phyloP scores from a whole-genome alignment of 2,888 invertebrate species.

The Apamea monoglypha region DNA sequence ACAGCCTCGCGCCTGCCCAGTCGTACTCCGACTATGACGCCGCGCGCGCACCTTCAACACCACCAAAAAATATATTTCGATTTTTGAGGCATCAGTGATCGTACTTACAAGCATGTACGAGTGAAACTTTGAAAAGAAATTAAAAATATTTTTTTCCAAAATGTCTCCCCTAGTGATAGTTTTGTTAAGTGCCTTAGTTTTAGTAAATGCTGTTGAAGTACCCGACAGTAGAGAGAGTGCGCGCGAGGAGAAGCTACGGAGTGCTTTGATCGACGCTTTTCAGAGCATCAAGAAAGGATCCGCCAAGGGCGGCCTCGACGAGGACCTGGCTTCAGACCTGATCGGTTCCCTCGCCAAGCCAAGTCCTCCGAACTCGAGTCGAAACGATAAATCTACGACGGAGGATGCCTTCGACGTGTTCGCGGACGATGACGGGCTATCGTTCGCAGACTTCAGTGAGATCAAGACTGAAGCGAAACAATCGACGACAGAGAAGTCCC shows the following conservation, averaged over 20 bases:
- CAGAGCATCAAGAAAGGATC: slow-evolving; percentile 87
- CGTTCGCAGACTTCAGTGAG: slow-evolving; percentile 82
- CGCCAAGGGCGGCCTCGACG: slow-evolving; percentile 82
- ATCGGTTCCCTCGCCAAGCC: slow-evolving; percentile 79
- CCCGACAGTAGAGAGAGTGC: slow-evolving; percentile 79
- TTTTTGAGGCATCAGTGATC: slow-evolving; percentile 41
- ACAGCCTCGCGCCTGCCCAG: slow-evolving; percentile 75
- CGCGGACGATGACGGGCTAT: slow-evolving; percentile 84
- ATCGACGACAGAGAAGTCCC: slow-evolving; percentile 84
- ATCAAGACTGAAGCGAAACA: slow-evolving; percentile 73
- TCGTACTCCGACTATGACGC: slow-evolving; percentile 84
- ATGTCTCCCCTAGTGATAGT: slow-evolving; percentile 84
- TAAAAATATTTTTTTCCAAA: slow-evolving; percentile 60
- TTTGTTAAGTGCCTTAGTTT: slow-evolving; percentile 79
- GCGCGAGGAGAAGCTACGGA: slow-evolving; percentile 85
- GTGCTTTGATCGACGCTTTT: slow-evolving; percentile 86
- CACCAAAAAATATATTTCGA: slow-evolving; percentile 36
- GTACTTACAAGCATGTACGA: slow-evolving; percentile 76
- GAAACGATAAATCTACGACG: slow-evolving; percentile 73
- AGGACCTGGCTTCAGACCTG: slow-evolving; percentile 81
- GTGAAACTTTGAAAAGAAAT: slow-evolving; percentile 67
- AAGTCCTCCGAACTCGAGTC: slow-evolving; percentile 67
- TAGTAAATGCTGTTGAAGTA: slow-evolving; percentile 77
- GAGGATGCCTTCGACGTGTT: slow-evolving; percentile 83
- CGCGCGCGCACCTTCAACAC: slow-evolving; percentile 79